Base-by-base conservation (phyloP, 1,140 invertebrate genomes). In the Drosophila seguyi region DNA sequence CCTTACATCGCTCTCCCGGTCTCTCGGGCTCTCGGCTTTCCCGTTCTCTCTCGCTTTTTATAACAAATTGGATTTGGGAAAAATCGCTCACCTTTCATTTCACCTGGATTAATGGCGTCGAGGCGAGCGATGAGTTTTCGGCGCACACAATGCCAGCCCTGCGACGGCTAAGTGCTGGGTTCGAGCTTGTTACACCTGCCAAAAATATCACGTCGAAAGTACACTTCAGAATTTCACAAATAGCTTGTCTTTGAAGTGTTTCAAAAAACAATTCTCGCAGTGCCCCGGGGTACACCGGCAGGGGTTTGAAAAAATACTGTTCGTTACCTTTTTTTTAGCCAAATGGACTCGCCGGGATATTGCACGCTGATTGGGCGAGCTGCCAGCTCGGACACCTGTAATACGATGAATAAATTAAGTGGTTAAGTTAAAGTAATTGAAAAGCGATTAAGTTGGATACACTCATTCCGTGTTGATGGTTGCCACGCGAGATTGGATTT, bases 11-110 rank as follows among this genome's bases (percentile, higher is more conserved):
- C 29, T 27, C 41, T 61, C 38, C 42, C 25, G 42, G 34, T 55
- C 45, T 57, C 57, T 13, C 6, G 3, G 4, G 50, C 52, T 55
- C 42, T 18, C 66, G 41, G 66, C 48, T 39, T 38, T 50, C 39
- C 44, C 14, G 31, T 10, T 38, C 52, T 25, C 34, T 48, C 47
- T 61, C 41, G 29, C 48, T 75, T 63, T 66, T 79, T 72, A 77
- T 81, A 87, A 81, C 84, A 88, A 87, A 87, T 87, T 87, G 84
- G 84, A 90, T 87, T 87, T 87, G 72, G 80, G 85, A 87, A 88
- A 87, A 87, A 87, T 88, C 77, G 84, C 85, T 87, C 84, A 87
- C 84, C 84, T 87, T 87, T 87, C 84, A 88, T 87, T 87, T 87
- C 84, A 84, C 81, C 57, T 79, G 85, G 84, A 87, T 87, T 87